phyloP scores from a whole-genome alignment of 2,797 vertebrate species.

The Percopsis omiscomaycus region DNA sequence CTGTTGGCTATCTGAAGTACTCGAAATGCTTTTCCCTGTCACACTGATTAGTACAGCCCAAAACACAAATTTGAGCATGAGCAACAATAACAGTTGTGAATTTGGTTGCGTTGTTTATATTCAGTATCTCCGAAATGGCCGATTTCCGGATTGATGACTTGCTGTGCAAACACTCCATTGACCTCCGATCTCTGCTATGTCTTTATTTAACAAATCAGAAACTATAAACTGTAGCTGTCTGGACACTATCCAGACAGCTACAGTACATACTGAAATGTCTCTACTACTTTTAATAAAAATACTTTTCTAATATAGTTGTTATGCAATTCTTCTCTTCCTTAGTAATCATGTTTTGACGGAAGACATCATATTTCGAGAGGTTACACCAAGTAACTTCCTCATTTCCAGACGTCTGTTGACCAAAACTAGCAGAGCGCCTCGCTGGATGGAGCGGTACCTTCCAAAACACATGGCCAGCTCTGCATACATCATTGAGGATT shows the following conservation, averaged over 20 bases:
- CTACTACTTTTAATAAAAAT: not conserved
- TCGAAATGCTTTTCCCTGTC: slow-evolving; percentile 5
- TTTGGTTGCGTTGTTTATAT: not conserved
- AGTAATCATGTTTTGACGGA: slow-evolving; percentile 97
- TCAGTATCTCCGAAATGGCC: not conserved
- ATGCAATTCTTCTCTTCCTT: not conserved
- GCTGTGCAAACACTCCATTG: not conserved
- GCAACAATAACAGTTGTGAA: not conserved
- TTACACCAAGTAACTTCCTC: slow-evolving; percentile 91
- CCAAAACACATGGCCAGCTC: slow-evolving; percentile 90
- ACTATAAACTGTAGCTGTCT: not conserved
- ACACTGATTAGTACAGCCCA: not conserved
- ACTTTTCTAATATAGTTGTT: not conserved
- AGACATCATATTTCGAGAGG: slow-evolving; percentile 93
- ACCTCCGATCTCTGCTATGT: slow-evolving; percentile 5
- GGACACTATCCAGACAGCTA: not conserved
- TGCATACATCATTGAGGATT: slow-evolving; percentile 96
- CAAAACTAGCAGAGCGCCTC: slow-evolving; percentile 93
- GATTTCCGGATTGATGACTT: not conserved
- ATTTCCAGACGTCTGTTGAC: slow-evolving; percentile 93
- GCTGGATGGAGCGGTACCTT: slow-evolving; percentile 92
- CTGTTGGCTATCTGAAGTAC: slow-evolving; percentile 8
- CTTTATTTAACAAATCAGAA: not conserved
- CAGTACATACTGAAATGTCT: not conserved
- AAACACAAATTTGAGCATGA: not conserved